A percentile compares a stretch with the other conserved stretches of the same genome.
Evolutionary conservation across 2,888 invertebrate genomes (phyloP).

Genomic region (Zonitis immaculata): DNA sequence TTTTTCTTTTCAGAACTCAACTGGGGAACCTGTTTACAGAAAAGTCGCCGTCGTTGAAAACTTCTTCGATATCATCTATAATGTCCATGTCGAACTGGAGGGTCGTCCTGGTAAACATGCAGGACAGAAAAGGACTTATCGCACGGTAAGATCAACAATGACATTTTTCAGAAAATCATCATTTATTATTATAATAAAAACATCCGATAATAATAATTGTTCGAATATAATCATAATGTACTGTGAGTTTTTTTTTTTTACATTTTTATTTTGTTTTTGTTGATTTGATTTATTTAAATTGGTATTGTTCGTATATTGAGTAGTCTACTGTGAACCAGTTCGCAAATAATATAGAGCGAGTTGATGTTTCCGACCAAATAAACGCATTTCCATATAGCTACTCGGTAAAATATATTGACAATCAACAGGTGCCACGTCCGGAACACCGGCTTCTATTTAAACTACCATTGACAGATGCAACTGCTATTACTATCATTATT

Average conservation of each 20-base stretch:
- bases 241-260: too few relatives aligned
- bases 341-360: constrained; percentile 22
- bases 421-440: constrained; percentile 41
- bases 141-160: constrained; percentile 67
- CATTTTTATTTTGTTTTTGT: too few relatives aligned
- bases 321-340: constrained; percentile 14
- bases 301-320: background rate
- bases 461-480: constrained; percentile 6
- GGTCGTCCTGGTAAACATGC: constrained; percentile 91
- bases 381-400: constrained; percentile 42
- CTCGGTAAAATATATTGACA: constrained; percentile 44
- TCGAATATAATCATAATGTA: too few relatives aligned
- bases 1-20: constrained; percentile 60
- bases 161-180: background rate
- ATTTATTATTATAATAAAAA: background rate
- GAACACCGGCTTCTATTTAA: constrained; percentile 35
- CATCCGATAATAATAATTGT: too few relatives aligned
- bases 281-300: background rate
- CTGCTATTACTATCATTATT: background rate
- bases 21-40: constrained; percentile 73
- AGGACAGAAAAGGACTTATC: constrained; percentile 94
- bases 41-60: constrained; percentile 96
- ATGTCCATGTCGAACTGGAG: constrained; percentile 90
- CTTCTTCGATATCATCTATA: constrained; percentile 95
- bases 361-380: constrained; percentile 39